These are phyloP conservation scores for Aethes cnicana DNA, from an alignment of 2,888 invertebrate genomes.

Conservation along the genomic window DNA sequence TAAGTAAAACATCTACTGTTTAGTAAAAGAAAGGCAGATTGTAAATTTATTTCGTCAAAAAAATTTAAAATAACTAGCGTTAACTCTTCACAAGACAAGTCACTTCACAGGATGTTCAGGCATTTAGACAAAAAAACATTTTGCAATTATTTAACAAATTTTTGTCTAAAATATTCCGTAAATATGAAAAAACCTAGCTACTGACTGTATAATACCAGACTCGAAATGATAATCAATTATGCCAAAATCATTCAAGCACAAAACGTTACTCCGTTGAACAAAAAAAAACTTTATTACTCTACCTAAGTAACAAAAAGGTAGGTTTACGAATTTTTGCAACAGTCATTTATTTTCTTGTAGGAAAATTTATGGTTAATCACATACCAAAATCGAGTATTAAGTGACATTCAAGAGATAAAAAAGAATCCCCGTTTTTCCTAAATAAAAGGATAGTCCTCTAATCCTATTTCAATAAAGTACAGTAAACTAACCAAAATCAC, in stretches of 20 bases:
- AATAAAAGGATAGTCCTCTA: too few species aligned
- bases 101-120: constrained; percentile 45
- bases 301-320: too few species aligned
- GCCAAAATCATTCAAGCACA: constrained; percentile 1
- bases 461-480: too few species aligned
- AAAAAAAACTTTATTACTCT: not conserved
- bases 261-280: not conserved
- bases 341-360: too few species aligned
- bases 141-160: constrained; percentile 9
- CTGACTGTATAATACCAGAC: not conserved
- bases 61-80: constrained; percentile 44
- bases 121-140: constrained; percentile 38
- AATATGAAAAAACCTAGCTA: not conserved
- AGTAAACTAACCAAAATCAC: too few species aligned
- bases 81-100: constrained; percentile 45
- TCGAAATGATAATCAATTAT: not conserved
- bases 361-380: too few species aligned
- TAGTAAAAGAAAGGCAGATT: constrained; percentile 28
- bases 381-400: too few species aligned
- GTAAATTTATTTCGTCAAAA: constrained; percentile 2
- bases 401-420: too few species aligned
- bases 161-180: constrained; percentile 45
- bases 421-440: too few species aligned
- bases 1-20: too few species aligned
- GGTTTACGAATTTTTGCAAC: too few species aligned